phyloP scores from a whole-genome alignment of 2,797 vertebrate species.

The Poeciliopsis turneri region DNA sequence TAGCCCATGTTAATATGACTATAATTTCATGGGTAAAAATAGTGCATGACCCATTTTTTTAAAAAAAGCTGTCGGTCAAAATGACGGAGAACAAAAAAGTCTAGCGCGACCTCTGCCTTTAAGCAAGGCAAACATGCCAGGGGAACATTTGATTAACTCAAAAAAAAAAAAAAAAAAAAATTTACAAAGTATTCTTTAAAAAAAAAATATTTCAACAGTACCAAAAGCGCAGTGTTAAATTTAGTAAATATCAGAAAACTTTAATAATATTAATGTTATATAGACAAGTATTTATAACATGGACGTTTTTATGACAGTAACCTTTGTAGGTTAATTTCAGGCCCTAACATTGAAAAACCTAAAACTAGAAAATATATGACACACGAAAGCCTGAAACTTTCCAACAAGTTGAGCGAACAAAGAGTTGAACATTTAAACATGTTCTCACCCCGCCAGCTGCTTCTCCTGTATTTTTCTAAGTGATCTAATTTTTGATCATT shows the following conservation, averaged over 20 bases:
- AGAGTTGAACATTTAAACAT: background rate
- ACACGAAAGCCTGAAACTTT: background rate
- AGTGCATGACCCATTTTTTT: too few species aligned
- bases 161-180: background rate
- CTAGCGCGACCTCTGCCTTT: constrained; percentile 50
- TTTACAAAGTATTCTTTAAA: background rate
- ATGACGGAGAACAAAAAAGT: too few species aligned
- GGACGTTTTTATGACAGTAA: background rate
- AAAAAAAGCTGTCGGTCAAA: too few species aligned
- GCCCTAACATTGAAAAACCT: background rate
- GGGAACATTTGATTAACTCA: background rate
- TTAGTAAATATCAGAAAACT: background rate
- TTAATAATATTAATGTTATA: background rate
- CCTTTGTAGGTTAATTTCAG: background rate
- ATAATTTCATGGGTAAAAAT: too few species aligned
- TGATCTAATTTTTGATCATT: background rate
- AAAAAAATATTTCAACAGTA: background rate
- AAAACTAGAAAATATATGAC: background rate
- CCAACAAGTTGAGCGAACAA: background rate
- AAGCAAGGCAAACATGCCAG: background rate
- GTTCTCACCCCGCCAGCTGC: background rate
- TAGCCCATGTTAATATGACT: too few species aligned
- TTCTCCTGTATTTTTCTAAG: background rate
- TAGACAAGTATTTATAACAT: background rate
- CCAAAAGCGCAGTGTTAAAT: background rate